phyloP scores from a whole-genome alignment of 2,113 vertebrate genomes.

The Oreochromis aureus region DNA sequence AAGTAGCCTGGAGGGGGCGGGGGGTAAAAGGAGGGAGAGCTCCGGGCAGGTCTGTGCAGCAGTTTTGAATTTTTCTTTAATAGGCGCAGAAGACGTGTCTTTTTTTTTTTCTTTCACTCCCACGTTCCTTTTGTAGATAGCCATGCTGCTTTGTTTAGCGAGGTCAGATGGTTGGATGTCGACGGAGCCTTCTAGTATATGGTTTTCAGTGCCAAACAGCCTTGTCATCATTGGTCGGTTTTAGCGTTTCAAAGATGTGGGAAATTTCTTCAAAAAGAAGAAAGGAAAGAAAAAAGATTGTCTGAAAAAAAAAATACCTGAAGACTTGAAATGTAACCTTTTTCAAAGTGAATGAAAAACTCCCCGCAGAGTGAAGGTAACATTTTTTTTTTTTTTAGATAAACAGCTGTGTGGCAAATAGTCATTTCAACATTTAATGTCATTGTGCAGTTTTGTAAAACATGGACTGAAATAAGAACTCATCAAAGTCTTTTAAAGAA shows the following conservation, averaged over 20 bases:
- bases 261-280: neutral
- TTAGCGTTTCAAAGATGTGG: neutral
- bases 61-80: neutral
- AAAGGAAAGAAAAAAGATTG: neutral
- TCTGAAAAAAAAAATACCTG: neutral
- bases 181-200: neutral
- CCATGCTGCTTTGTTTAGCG: neutral
- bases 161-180: neutral
- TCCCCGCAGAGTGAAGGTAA: neutral
- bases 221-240: neutral
- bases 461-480: neutral
- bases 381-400: neutral
- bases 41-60: accelerated
- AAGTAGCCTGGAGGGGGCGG: neutral
- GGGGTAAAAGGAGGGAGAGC: neutral
- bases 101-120: neutral
- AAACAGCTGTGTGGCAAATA: neutral
- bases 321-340: neutral
- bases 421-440: neutral
- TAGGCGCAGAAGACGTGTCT: neutral
- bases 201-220: neutral
- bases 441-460: neutral
- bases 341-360: neutral
- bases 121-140: neutral
- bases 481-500: neutral